Evolutionary conservation across 2,113 vertebrate species (phyloP).

Genomic region (Ictidomys tridecemlineatus): DNA sequence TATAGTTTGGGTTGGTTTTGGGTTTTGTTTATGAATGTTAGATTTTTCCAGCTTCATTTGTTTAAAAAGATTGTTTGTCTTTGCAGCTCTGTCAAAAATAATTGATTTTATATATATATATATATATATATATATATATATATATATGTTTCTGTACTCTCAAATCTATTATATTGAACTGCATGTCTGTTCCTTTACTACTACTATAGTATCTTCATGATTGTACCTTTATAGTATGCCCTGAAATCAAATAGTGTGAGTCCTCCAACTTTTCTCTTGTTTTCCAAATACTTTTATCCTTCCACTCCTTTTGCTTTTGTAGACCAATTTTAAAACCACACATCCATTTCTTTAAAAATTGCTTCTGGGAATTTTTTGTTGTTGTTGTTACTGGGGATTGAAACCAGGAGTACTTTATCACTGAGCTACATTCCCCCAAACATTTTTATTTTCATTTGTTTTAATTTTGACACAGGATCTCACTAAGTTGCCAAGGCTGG

Average conservation of each 20-base stretch:
- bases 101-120: background rate
- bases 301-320: background rate
- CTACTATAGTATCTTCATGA: background rate
- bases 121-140: background rate
- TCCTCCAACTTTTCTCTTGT: background rate
- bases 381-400: no score
- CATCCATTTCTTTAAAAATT: conserved; percentile 7
- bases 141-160: background rate
- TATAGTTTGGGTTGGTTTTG: background rate
- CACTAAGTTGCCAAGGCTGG: background rate
- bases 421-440: background rate
- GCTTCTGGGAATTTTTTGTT: background rate
- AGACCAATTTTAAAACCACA: background rate
- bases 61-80: conserved; percentile 20
- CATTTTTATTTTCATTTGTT: background rate
- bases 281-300: background rate
- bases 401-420: background rate
- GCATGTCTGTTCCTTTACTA: background rate
- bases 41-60: background rate
- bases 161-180: background rate
- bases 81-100: conserved; percentile 15
- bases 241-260: background rate
- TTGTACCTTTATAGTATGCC: background rate
- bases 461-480: background rate
- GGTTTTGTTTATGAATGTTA: background rate